Base-by-base conservation (phyloP, 2,888 invertebrate genomes). In the Drosophila paranaensis region DNA sequence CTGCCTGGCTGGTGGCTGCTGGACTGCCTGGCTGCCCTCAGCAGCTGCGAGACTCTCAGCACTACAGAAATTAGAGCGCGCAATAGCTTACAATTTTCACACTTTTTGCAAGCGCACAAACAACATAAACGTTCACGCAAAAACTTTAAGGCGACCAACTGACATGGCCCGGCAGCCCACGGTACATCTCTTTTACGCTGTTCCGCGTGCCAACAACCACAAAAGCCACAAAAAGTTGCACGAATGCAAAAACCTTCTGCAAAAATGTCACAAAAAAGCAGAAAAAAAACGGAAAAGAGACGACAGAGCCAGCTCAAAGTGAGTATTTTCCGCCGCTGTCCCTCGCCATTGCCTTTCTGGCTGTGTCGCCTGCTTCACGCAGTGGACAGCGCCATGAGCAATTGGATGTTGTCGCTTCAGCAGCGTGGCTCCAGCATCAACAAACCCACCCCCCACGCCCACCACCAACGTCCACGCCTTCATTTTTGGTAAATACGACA, bases 81-180 rank as follows among this genome's bases (percentile, higher is more conserved):
- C 67, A 69, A 72, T 67, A 80, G 78, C 74, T 81, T 76, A 71
- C 75, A 84, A 86, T 86, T 82, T 87, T 89, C 89, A 87, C 89
- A 86, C 85, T 87, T 80, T 80, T 74, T 80, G 74, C 66, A 56
- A 66, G 69, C 58, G 74, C 89, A 50, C 50, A 89, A 87, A 83
- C 87, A 83, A 87, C 89, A 85, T 85, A 79, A 81, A 81, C 81
- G 76, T 58, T 57, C 81, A 72, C 69, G 73, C 80, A 74, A 82
- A 84, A 82, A 84, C 79, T 84, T 82, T 65, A 87, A 82, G 69
- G 63, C 79, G 48, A 54, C 57, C 64, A 69, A 74, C 72, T 71
- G 75, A 68, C 79, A 74, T 37, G 54, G 14, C 30, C 45, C 53
- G 40, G 20, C 60, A 8, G 39, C 45, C 33, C 50, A 33, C 62